Percentiles rank a stretch among this genome's conserved stretches.
phyloP scores from a whole-genome alignment of 2,888 invertebrate species.

The Lepidocyrtinus sp. region DNA sequence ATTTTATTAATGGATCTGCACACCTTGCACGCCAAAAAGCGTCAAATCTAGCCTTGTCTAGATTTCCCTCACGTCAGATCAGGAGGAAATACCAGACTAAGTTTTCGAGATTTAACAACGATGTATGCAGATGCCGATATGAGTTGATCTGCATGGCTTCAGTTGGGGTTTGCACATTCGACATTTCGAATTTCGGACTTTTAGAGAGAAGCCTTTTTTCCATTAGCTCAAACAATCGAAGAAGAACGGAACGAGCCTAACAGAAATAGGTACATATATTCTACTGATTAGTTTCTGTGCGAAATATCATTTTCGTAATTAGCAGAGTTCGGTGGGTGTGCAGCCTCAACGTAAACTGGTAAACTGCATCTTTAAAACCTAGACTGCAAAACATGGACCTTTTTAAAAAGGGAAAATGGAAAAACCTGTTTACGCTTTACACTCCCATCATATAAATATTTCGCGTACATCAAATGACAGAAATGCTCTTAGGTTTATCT shows the following conservation, averaged over 20 bases:
- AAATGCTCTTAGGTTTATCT: not conserved
- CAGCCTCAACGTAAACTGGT: not conserved
- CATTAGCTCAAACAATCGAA: not conserved
- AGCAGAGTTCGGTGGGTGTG: not conserved
- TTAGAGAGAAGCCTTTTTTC: no score
- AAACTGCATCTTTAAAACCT: not conserved
- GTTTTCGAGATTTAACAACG: no score
- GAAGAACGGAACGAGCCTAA: not conserved
- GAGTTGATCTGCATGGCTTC: no score
- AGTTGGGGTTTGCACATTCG: no score
- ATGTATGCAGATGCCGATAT: no score
- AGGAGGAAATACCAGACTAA: no score
- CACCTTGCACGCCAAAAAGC: no score
- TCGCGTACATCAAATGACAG: not conserved
- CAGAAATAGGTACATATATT: not conserved
- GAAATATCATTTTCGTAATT: not conserved
- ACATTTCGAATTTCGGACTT: no score
- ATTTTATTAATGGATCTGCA: no score
- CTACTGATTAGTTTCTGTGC: not conserved
- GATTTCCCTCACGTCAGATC: no score
- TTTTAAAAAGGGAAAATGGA: conserved; percentile 31
- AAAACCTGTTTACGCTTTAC: conserved; percentile 49
- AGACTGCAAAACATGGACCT: not conserved
- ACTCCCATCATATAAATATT: not conserved
- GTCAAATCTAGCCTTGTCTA: no score